These are phyloP conservation scores for Seriola rivoliana DNA, from an alignment of 2,113 vertebrate species.

Conservation along the genomic window DNA sequence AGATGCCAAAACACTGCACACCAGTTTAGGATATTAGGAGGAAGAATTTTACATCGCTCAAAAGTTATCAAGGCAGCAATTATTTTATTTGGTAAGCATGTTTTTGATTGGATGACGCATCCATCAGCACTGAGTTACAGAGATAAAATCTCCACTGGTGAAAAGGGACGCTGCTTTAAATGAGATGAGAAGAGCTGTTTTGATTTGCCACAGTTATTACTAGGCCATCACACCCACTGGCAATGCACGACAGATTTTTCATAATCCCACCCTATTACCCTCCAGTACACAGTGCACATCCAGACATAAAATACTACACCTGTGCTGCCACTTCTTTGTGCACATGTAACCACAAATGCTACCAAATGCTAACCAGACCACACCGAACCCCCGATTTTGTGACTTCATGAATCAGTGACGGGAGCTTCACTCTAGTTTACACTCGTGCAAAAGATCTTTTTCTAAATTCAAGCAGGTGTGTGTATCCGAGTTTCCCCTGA, in stretches of 20 bases:
- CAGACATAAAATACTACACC: background rate
- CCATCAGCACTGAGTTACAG: background rate
- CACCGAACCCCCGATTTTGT: background rate
- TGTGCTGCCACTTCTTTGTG: conserved; percentile 1
- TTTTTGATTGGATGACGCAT: background rate
- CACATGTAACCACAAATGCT: conserved; percentile 4
- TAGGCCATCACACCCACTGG: background rate
- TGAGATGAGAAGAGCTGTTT: background rate
- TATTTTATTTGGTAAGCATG: background rate
- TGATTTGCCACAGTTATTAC: background rate
- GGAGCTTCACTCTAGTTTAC: conserved; percentile 15
- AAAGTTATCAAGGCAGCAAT: background rate
- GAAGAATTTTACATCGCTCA: background rate
- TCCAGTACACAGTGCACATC: background rate
- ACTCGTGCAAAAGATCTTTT: conserved; percentile 17
- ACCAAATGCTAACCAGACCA: background rate
- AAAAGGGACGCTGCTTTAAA: background rate
- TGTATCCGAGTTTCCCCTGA: conserved; percentile 41
- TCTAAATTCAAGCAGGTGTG: conserved; percentile 29
- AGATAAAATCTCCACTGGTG: background rate
- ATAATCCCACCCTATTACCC: conserved; percentile 1
- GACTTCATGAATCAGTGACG: conserved; percentile 30
- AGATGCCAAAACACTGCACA: background rate
- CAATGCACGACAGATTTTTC: conserved; percentile 16
- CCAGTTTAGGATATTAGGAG: background rate